Evolutionary conservation across 1,140 invertebrate genomes (phyloP).

Genomic region (Cephus cinctus): DNA sequence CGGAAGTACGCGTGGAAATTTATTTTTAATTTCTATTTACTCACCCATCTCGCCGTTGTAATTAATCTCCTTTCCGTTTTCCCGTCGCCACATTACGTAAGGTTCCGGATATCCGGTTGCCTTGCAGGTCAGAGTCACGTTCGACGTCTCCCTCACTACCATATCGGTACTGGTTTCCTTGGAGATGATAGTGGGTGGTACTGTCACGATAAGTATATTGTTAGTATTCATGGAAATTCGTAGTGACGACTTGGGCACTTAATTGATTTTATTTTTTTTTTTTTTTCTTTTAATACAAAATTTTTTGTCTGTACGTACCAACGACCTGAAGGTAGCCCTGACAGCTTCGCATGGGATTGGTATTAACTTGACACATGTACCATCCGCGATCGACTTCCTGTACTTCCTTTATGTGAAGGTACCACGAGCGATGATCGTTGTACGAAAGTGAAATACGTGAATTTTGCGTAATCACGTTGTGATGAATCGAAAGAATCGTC

Average conservation of each 20-base stretch:
- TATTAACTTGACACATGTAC: slow-evolving; percentile 85
- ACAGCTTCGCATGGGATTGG: slow-evolving; percentile 80
- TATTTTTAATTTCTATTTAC: too few relatives aligned
- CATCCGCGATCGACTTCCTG: slow-evolving; percentile 80
- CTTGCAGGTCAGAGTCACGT: slow-evolving; percentile 84
- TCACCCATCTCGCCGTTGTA: slow-evolving; percentile 82
- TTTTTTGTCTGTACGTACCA: slow-evolving; percentile 61
- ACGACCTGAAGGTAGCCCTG: slow-evolving; percentile 87
- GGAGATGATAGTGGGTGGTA: slow-evolving; percentile 82
- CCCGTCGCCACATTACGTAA: slow-evolving; percentile 87
- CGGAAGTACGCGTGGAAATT: too few relatives aligned
- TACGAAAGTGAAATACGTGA: slow-evolving; percentile 81
- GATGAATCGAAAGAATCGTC: slow-evolving; percentile 86
- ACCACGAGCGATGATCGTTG: slow-evolving; percentile 87
- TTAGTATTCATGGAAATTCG: too few relatives aligned
- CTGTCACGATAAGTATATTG: slow-evolving; percentile 52
- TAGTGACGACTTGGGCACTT: not conserved
- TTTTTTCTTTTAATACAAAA: not conserved
- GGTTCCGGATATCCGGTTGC: slow-evolving; percentile 87
- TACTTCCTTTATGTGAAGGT: slow-evolving; percentile 79
- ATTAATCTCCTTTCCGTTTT: slow-evolving; percentile 83
- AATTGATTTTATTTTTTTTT: slow-evolving; percentile 2
- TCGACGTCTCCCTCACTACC: slow-evolving; percentile 84
- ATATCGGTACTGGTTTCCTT: slow-evolving; percentile 85
- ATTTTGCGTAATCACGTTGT: slow-evolving; percentile 86